Evolutionary conservation across 2,888 invertebrate species (phyloP), one percentile per base, ranked within the genome.

Genomic region (Cephus pygmeus): DNA sequence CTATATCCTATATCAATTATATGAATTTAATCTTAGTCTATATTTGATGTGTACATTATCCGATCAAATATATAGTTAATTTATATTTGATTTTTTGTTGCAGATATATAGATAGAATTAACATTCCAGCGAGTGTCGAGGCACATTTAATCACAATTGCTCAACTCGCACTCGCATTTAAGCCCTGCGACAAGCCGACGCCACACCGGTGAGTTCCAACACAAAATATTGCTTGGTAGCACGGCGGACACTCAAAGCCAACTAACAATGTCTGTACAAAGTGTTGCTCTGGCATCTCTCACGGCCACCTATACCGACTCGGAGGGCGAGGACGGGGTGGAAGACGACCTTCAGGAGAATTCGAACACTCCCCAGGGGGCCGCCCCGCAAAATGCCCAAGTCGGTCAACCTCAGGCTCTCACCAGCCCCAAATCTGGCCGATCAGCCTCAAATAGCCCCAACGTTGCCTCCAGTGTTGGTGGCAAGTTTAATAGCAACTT

Each of bases 231-330:
- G 88, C 88, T 90, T 90, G 88, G 88, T 90, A 88, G 88, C 87
- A 89, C 86, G 84, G 87, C 85, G 90, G 90, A 89, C 88, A 90
- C 88, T 89, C 88, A 90, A 91, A 90, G 88, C 88, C 88, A 90
- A 91, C 86, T 89, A 91, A 90, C 89, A 85, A 91, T 91, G 91
- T 91, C 91, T 90, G 90, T 90, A 90, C 91, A 90, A 91, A 91
- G 91, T 87, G 88, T 89, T 86, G 97, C 97, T 69, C 93, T 97
- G 90, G 96, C 96, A 79, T 96, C 97, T 76, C 93, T 98, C 84
- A 97, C 97, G 76, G 97, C 97, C 36, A 96, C 96, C 73, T 98
- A 98, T 91, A 97, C 97, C 1, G 97, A 98, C 91, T 97, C 97
- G 0, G 98, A 98, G 92, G 97, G 96, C 76, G 97, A 97, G 91